Conservation (phyloP, 1,140 invertebrate genomes). For the Mamestra configurata region DNA sequence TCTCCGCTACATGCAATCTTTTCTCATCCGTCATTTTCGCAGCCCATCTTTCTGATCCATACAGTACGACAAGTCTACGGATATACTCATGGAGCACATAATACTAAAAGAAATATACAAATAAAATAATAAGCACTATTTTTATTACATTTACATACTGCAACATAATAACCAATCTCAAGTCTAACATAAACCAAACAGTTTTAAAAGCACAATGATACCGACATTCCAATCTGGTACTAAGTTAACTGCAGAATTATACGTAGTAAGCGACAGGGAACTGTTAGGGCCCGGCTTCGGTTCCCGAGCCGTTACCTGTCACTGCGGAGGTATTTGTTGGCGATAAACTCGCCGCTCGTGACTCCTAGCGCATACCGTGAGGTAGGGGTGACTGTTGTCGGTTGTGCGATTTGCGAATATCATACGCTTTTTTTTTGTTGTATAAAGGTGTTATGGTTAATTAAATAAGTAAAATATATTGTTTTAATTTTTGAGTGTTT, state of each 20-base stretch:
- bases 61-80: no score
- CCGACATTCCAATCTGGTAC: conserved; percentile 20
- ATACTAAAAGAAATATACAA: no score
- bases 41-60: no score
- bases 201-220: neutral
- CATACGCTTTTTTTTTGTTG: no score
- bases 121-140: neutral
- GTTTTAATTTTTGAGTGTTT: no score
- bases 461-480: no score
- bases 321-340: conserved; percentile 45
- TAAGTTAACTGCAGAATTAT: conserved; percentile 23
- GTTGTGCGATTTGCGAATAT: neutral
- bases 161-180: neutral
- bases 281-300: conserved; percentile 42
- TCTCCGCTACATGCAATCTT: no score
- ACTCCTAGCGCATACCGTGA: conserved; percentile 46
- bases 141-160: neutral
- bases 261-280: conserved; percentile 19
- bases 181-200: neutral
- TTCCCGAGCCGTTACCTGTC: conserved; percentile 53
- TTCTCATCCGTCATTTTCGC: no score
- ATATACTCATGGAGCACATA: no score
- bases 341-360: conserved; percentile 50
- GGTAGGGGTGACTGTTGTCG: conserved; percentile 4
- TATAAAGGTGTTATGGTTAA: no score